Evolutionary conservation across 2,113 vertebrate genomes (phyloP).

Genomic region (Ginglymostoma cirratum): DNA sequence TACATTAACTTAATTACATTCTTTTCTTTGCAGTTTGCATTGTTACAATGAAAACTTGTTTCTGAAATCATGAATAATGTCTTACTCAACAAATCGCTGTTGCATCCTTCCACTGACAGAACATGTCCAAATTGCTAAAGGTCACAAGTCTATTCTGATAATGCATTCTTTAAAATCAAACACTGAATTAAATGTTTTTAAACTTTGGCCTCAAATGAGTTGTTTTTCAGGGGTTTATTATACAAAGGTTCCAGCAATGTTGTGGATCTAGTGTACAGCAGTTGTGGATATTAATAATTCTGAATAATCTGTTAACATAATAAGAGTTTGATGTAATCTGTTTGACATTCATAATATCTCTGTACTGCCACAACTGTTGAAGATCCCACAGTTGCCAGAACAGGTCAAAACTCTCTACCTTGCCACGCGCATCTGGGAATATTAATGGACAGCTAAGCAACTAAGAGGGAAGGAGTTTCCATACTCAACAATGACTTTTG

Average conservation of each 20-base stretch:
- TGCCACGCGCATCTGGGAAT: not conserved
- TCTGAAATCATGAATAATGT: not conserved
- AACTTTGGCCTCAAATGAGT: not conserved
- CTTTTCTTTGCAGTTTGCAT: not conserved
- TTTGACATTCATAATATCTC: not conserved
- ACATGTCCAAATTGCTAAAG: not conserved
- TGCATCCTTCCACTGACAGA: not conserved
- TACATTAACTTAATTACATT: slow-evolving; percentile 10
- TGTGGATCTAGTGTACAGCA: not conserved
- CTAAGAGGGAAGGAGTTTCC: not conserved
- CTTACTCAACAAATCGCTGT: not conserved
- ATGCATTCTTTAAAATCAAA: not conserved
- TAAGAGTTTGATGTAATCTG: not conserved
- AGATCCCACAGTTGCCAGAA: not conserved
- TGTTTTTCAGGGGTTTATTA: not conserved
- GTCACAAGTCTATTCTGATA: not conserved
- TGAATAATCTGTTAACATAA: not conserved
- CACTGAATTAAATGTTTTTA: not conserved
- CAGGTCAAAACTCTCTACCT: not conserved
- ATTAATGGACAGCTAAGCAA: not conserved
- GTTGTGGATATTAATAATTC: not conserved
- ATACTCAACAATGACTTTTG: not conserved
- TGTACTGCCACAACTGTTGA: not conserved
- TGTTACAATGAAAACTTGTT: not conserved
- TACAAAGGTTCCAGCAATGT: not conserved